Evolutionary conservation across 2,797 vertebrate species (phyloP).

Genomic region (Sorex maritimensis): DNA sequence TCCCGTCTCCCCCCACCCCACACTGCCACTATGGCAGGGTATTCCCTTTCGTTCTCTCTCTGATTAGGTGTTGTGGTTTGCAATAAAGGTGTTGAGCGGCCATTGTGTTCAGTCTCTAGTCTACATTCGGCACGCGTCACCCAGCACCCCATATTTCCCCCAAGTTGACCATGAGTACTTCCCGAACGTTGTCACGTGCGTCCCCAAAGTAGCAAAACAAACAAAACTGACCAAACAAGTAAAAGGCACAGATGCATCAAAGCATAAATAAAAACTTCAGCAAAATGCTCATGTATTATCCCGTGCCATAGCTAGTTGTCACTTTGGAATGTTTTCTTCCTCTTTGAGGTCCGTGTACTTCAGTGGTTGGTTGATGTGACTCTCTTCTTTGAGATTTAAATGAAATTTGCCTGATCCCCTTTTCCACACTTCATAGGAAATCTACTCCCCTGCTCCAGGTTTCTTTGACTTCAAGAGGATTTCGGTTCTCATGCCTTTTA

Average conservation of each 20-base stretch:
- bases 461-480: background rate
- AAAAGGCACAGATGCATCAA: background rate
- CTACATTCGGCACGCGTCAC: too few relatives aligned
- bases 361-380: background rate
- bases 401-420: background rate
- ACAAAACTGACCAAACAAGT: too few relatives aligned
- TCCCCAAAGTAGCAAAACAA: too few relatives aligned
- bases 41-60: too few relatives aligned
- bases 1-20: too few relatives aligned
- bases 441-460: background rate
- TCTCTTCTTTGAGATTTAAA: constrained; percentile 1
- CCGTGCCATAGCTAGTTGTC: background rate
- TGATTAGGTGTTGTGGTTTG: too few relatives aligned
- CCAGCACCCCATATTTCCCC: too few relatives aligned
- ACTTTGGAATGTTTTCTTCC: background rate
- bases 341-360: background rate
- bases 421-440: background rate
- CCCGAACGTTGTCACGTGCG: too few relatives aligned
- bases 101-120: too few relatives aligned
- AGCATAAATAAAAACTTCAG: background rate
- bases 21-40: too few relatives aligned
- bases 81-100: too few relatives aligned
- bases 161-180: too few relatives aligned
- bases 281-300: background rate
- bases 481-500: background rate